Evolutionary conservation across 2,888 invertebrate genomes (phyloP).

Genomic region (Argyresthia albistria): DNA sequence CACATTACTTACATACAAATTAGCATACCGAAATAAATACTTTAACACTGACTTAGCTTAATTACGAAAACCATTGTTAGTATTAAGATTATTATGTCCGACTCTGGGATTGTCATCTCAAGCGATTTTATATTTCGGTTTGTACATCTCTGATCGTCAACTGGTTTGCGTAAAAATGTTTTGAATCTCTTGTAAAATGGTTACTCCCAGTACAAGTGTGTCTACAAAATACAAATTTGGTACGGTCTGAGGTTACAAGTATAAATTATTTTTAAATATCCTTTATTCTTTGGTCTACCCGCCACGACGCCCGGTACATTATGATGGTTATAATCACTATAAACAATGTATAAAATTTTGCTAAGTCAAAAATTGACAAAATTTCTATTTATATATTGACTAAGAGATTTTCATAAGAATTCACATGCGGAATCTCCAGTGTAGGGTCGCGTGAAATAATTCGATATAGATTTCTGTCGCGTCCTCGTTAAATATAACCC

Average conservation of each 20-base stretch:
- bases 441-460: conserved; percentile 29
- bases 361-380: conserved; percentile 71
- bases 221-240: conserved; percentile 64
- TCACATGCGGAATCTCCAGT: conserved; percentile 53
- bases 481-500: conserved; percentile 45
- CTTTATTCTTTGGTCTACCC: conserved; percentile 67
- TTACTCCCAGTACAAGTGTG: conserved; percentile 33
- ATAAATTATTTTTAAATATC: conserved; percentile 52
- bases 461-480: conserved; percentile 49
- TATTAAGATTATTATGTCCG: conserved; percentile 36
- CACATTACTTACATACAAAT: conserved; percentile 63
- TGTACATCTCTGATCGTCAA: conserved; percentile 12
- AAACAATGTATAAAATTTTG: conserved; percentile 71
- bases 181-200: conserved; percentile 14
- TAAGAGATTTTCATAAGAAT: conserved; percentile 71
- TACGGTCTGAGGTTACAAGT: conserved; percentile 68
- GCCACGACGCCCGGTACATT: conserved; percentile 56
- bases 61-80: conserved; percentile 52
- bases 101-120: conserved; percentile 24
- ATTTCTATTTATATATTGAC: conserved; percentile 66
- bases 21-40: conserved; percentile 68
- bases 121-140: conserved; percentile 1
- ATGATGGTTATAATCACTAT: conserved; percentile 56
- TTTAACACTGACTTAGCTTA: conserved; percentile 72
- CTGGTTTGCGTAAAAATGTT: conserved; percentile 5